Base-by-base conservation (phyloP, 2,888 invertebrate genomes). In the Lysandra coridon region DNA sequence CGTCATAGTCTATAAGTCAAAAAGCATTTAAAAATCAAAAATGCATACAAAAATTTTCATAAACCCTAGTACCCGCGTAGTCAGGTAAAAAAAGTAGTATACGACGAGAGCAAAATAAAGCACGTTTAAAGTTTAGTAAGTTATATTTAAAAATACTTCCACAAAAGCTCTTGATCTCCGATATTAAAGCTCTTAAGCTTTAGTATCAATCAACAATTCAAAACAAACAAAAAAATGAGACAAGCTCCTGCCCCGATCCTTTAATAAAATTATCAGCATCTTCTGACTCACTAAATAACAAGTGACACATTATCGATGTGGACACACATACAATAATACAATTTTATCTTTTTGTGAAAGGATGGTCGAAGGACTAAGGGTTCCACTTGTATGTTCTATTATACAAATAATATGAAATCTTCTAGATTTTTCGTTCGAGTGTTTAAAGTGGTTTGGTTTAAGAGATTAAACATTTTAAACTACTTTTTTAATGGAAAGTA, bases 231-330 rank as follows among this genome's bases (percentile, higher is more conserved):
- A 62, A 23, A 23, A 12, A 64, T 30, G 12, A 64, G 30, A 64
- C 4, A 64, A 30, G 30, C 30, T 30, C 23, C 23, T 62, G n/a
- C 1, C 23, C 7, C 62, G 23, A 62, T 62, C 62, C 30, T 64
- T 30, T 64, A 64, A 30, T 64, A 64, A 64, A 64, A 64, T 64
- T 64, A 64, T 64, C 64, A 64, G 12, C 30, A 30, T 64, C 64
- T 64, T 64, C 62, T 23, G 30, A 64, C 10, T 12, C 64, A 64
- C 64, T 64, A 64, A 57, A 64, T 64, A 30, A 64, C 30, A 64
- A 30, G 30, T 12, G 64, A 64, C 64, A 30, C 64, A 12, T 23
- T 64, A 30, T 64, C 64, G 64, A 64, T 64, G 30, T 64, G 30
- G 64, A 64, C 30, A 64, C 64, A 64, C 30, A 64, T 12, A 10